Conservation (phyloP, 1,140 invertebrate genomes). For the Akabosia matsudoensis region DNA sequence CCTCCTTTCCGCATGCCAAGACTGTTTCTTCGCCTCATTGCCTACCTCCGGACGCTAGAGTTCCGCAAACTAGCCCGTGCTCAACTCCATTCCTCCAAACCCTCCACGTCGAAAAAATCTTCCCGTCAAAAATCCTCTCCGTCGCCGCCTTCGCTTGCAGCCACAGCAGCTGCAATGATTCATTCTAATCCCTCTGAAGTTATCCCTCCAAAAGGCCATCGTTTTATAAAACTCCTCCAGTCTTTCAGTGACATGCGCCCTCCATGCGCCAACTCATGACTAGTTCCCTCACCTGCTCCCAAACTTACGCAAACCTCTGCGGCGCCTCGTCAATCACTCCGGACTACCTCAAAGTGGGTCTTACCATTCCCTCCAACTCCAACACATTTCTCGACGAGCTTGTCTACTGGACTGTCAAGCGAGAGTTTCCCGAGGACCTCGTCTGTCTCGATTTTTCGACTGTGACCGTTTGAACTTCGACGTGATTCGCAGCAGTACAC, state of each 20-base stretch:
- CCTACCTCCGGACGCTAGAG: neutral
- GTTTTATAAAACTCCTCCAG: slow-evolving; percentile 80
- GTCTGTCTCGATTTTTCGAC: too few species aligned
- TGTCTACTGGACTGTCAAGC: slow-evolving; percentile 95
- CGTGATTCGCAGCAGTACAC: too few species aligned
- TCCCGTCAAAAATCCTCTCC: neutral
- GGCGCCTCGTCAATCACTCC: neutral
- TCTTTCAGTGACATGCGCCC: slow-evolving; percentile 91
- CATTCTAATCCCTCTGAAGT: neutral
- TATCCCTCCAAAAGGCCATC: slow-evolving; percentile 71
- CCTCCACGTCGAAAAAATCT: neutral
- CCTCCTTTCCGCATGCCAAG: slow-evolving; percentile 66
- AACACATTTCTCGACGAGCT: slow-evolving; percentile 73
- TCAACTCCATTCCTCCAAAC: neutral
- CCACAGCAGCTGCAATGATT: slow-evolving; percentile 1
- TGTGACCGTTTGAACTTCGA: too few species aligned
- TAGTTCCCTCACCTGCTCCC: slow-evolving; percentile 75
- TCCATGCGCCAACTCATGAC: slow-evolving; percentile 90
- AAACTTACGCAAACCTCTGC: slow-evolving; percentile 54
- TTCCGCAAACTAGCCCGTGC: neutral
- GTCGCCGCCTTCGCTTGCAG: neutral
- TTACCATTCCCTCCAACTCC: neutral
- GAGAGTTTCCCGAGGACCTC: slow-evolving; percentile 93
- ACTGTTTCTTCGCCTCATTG: slow-evolving; percentile 76
- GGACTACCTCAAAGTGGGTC: neutral